These are phyloP conservation scores for Apoda limacodes DNA, from an alignment of 2,888 invertebrate genomes.

Conservation along the genomic window DNA sequence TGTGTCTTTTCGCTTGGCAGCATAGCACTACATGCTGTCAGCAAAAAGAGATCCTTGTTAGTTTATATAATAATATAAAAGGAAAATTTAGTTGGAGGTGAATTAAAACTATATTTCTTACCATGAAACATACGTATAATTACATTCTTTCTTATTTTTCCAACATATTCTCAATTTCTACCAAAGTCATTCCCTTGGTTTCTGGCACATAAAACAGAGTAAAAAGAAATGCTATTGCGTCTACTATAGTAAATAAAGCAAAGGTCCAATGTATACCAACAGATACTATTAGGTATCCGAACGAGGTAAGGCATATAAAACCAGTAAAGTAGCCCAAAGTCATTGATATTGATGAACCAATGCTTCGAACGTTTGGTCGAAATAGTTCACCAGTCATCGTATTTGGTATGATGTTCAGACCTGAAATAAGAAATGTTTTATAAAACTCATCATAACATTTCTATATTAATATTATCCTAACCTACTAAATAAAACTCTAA, in stretches of 20 bases:
- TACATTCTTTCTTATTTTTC: too few species aligned
- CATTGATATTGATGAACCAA: slow-evolving; percentile 23
- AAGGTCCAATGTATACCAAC: slow-evolving; percentile 24
- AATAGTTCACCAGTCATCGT: slow-evolving; percentile 32
- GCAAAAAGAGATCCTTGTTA: too few species aligned
- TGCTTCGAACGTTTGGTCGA: slow-evolving; percentile 26
- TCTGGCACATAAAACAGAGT: slow-evolving; percentile 28
- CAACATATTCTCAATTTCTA: slow-evolving; percentile 28
- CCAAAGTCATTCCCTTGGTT: slow-evolving; percentile 28
- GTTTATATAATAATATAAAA: too few species aligned
- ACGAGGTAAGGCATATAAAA: slow-evolving; percentile 23
- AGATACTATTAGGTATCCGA: slow-evolving; percentile 21
- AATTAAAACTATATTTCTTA: too few species aligned
- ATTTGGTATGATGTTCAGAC: slow-evolving; percentile 29
- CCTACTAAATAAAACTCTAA: too few species aligned
- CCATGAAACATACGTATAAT: too few species aligned
- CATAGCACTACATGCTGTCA: too few species aligned
- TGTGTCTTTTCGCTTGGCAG: too few species aligned
- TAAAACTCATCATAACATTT: background rate
- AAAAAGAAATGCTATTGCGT: slow-evolving; percentile 22
- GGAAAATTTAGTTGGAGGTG: too few species aligned
- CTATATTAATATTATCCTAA: too few species aligned
- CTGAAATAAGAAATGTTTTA: slow-evolving; percentile 18
- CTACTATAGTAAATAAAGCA: slow-evolving; percentile 23
- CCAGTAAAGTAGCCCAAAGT: slow-evolving; percentile 24